Evolutionary conservation across 2,888 invertebrate species (phyloP), one percentile per base, ranked within the genome.

Genomic region (Drosophila leonis): DNA sequence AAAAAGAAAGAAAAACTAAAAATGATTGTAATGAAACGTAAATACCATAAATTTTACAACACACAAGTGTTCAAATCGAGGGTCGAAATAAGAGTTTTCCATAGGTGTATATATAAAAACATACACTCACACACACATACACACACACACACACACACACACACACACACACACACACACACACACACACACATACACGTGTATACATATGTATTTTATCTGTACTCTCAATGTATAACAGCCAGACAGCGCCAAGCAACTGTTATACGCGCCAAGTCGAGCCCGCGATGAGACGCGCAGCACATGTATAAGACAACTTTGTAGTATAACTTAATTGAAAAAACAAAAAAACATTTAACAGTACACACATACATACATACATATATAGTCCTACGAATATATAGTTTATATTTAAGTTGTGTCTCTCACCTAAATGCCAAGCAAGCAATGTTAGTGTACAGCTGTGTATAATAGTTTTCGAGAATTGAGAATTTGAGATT

Each of bases 391-490:
- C 44, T 42, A 63, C 41, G 59, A 72, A 49, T 61, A 65, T 31
- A 72, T 46, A 51, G 49, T 51, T 61, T 57, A 52, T 64, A 61
- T 44, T 61, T 64, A 54, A 61, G 72, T 61, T 73, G 63, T 78
- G 63, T 78, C 60, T 78, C 49, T 68, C 61, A 60, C 61, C 61
- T 56, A 49, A 76, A 80, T 63, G 65, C 62, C 60, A 80, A 78
- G 46, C 54, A 80, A 69, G 64, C 74, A 74, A 73, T 74, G 57
- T 65, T 65, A 65, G 70, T 78, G 74, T 78, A 73, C 74, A 78
- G 74, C 62, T 74, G 55, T 74, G 55, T 74, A 65, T 42, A 64
- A 66, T 46, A 78, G 70, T 70, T 78, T 74, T 63, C 61, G 62
- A 67, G 55, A 55, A 57, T 62, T 61, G 65, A 61, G 73, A 68